Conservation (phyloP, 2,888 invertebrate species). For the Eupithecia subumbrata region DNA sequence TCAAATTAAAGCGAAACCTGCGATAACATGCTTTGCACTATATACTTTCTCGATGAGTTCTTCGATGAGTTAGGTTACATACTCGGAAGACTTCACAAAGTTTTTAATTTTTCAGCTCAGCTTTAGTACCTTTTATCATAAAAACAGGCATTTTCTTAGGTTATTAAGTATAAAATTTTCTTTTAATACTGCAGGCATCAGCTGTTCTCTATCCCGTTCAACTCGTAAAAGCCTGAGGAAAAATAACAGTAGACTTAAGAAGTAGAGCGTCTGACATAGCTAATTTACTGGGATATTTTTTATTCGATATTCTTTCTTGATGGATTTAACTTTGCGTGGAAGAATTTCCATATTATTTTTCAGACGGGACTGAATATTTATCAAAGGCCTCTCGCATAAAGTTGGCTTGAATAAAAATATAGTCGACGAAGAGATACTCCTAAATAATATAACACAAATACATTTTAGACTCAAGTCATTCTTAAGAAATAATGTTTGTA, state of each 20-base stretch:
- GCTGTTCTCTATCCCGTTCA: constrained; percentile 3
- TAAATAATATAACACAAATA: not conserved
- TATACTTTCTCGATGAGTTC: no score
- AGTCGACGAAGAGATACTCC: not conserved
- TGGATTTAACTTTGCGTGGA: not conserved
- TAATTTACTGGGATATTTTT: constrained; percentile 5
- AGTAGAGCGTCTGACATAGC: not conserved
- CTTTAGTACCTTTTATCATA: not conserved
- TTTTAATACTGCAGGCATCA: not conserved
- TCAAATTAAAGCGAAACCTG: no score
- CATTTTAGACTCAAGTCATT: not conserved
- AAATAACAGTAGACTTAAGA: not conserved
- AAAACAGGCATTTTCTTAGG: not conserved
- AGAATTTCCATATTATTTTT: not conserved
- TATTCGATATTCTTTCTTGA: constrained; percentile 1
- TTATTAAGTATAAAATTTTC: not conserved
- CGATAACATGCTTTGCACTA: no score
- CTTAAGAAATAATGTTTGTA: not conserved
- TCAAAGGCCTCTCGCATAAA: not conserved
- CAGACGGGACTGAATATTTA: not conserved
- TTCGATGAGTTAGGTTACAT: not conserved
- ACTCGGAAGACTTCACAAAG: not conserved
- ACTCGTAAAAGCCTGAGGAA: constrained; percentile 7
- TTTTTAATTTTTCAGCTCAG: not conserved
- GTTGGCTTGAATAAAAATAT: not conserved